Conservation (phyloP, 2,797 vertebrate genomes). For the Periparus ater region DNA sequence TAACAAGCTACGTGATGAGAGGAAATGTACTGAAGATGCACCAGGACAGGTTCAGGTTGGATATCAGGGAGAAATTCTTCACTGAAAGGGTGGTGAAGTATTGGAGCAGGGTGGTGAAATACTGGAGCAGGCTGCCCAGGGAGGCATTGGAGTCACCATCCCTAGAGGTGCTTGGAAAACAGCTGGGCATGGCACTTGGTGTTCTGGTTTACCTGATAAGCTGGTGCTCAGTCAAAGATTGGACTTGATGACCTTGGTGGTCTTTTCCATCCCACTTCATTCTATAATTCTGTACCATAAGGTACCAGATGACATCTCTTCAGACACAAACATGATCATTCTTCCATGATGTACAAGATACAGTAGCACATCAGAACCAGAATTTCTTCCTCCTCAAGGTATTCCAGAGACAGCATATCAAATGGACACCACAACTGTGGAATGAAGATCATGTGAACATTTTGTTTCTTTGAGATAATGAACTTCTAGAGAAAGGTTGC, state of each 20-base stretch:
- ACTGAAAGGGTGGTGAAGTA: not conserved
- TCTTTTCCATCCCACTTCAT: not conserved
- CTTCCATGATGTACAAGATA: not conserved
- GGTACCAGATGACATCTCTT: not conserved
- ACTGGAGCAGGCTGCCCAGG: not conserved
- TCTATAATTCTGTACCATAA: not conserved
- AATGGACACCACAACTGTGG: not conserved
- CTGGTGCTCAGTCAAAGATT: not conserved
- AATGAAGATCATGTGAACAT: not conserved
- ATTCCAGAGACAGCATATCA: not conserved
- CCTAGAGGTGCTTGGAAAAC: not conserved
- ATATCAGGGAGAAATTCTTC: not conserved
- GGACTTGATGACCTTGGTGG: not conserved
- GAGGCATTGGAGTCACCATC: not conserved
- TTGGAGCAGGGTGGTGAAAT: not conserved
- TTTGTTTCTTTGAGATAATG: not conserved
- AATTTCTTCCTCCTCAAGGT: not conserved
- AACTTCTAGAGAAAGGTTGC: not conserved
- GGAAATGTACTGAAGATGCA: not conserved
- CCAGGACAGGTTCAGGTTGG: not conserved
- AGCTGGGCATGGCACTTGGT: not conserved
- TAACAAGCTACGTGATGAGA: too few relatives aligned
- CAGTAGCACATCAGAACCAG: not conserved
- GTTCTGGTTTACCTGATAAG: not conserved
- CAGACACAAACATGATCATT: not conserved